Evolutionary conservation across 2,113 vertebrate genomes (phyloP), one percentile per base, ranked within the genome.

Genomic region (Rhabdomys dilectus): DNA sequence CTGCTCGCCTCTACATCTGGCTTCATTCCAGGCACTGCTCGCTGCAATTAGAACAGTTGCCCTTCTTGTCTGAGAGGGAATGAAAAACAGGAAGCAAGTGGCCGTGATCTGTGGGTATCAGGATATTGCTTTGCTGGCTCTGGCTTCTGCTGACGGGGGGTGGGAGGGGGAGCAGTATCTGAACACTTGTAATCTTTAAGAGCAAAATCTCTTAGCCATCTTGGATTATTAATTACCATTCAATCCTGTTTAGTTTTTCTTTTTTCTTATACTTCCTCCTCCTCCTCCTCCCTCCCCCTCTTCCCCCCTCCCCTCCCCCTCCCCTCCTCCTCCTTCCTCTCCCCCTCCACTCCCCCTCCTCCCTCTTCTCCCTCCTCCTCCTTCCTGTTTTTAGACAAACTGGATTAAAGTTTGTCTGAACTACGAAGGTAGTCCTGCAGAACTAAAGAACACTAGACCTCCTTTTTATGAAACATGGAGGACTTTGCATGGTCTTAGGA

Each of bases 11-110:
- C 72, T 75, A 77, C 88, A 64, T 42, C 62, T 75, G 91, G 86
- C 73, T 75, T 26, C 48, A 21, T 70, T 53, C 81, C 39, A 92
- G 51, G 39, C n/a, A 15, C 45, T n/a, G 42, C 16, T 82, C 73
- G 91, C 94, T 76, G 56, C 48, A 48, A 9, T 45, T 87, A 58
- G 34, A 95, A 96, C 78, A 92, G n/a, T 89, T 45, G 88, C 73
- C 5, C n/a, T 39, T 12, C 92, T 95, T 94, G 80, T 96, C 51
- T 85, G 31, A 29, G 2, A 85, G 42, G 42, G 53, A 91, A 84
- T 68, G 77, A 91, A 56, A 76, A 95, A 75, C 76, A 96, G 80
- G 80, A 97, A 94, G 91, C 80, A 70, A 92, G 62, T 92, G 80
- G 77, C 75, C 48, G 72, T 36, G n/a, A 68, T 60, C 91, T 29